Percentiles rank a stretch among this genome's conserved stretches.
These are phyloP conservation scores for Limosa lapponica DNA, from an alignment of 2,797 vertebrate genomes.

Conservation along the genomic window DNA sequence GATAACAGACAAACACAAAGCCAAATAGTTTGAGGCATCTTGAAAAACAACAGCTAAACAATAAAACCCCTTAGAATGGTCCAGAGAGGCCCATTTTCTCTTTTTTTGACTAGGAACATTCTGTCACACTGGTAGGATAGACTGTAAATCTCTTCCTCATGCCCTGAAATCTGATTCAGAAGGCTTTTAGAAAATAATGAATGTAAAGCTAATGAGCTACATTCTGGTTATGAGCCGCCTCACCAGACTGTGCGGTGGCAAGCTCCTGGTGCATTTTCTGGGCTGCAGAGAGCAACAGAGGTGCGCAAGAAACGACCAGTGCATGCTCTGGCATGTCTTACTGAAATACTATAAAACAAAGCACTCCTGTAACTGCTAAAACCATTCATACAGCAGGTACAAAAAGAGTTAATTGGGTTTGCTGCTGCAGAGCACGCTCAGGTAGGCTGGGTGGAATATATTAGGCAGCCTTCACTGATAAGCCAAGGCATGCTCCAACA, in stretches of 20 bases:
- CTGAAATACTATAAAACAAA: not conserved
- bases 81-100: not conserved
- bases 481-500: conserved; percentile 49
- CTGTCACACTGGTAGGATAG: conserved; percentile 2
- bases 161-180: conserved; percentile 33
- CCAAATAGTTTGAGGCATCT: conserved; percentile 27
- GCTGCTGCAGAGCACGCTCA: conserved; percentile 7
- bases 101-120: conserved; percentile 7
- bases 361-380: not conserved
- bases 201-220: conserved; percentile 51
- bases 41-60: conserved; percentile 29
- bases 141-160: conserved; percentile 10
- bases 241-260: not conserved
- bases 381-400: not conserved
- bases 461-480: conserved; percentile 47
- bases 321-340: not conserved
- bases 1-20: conserved; percentile 13
- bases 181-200: conserved; percentile 47
- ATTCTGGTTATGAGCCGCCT: not conserved
- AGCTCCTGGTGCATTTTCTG: not conserved
- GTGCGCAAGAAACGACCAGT: not conserved
- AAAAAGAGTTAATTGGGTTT: conserved; percentile 19
- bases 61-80: not conserved
- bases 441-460: conserved; percentile 48
- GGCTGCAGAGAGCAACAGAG: not conserved